Percentiles rank a stretch among this genome's conserved stretches.
phyloP scores from a whole-genome alignment of 2,797 vertebrate species.

The Fringilla coelebs region DNA sequence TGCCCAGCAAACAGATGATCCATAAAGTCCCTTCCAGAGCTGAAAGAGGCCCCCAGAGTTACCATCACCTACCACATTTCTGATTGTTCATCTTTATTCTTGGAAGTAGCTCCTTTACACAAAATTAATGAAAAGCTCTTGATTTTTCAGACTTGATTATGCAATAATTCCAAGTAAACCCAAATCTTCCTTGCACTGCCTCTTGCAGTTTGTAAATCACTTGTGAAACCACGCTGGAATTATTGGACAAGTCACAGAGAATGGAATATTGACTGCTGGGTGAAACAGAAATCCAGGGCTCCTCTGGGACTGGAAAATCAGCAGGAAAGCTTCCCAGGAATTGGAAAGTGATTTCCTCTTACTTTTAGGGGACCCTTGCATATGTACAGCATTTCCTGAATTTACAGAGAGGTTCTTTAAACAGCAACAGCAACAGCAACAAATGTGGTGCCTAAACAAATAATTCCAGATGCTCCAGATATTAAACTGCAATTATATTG shows the following conservation, averaged over 20 bases:
- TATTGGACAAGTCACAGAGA: constrained; percentile 20
- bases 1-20: neutral
- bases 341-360: neutral
- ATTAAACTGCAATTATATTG: neutral
- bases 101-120: neutral
- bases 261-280: constrained; percentile 30
- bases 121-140: neutral
- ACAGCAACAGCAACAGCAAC: neutral
- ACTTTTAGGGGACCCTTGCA: neutral
- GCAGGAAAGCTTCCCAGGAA: constrained; percentile 7
- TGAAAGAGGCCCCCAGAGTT: neutral
- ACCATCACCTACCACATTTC: neutral
- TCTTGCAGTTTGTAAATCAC: constrained; percentile 5
- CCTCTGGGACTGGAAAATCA: constrained; percentile 14
- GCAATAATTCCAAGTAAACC: neutral
- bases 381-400: neutral
- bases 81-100: neutral
- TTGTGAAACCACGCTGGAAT: constrained; percentile 40
- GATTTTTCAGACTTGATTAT: neutral
- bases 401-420: neutral
- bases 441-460: constrained; percentile 9
- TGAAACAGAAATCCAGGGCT: constrained; percentile 13
- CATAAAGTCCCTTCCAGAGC: neutral
- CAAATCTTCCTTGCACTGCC: neutral
- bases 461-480: constrained; percentile 26